Conservation (phyloP, 2,113 vertebrate species). For the Burhinus bistriatus region DNA sequence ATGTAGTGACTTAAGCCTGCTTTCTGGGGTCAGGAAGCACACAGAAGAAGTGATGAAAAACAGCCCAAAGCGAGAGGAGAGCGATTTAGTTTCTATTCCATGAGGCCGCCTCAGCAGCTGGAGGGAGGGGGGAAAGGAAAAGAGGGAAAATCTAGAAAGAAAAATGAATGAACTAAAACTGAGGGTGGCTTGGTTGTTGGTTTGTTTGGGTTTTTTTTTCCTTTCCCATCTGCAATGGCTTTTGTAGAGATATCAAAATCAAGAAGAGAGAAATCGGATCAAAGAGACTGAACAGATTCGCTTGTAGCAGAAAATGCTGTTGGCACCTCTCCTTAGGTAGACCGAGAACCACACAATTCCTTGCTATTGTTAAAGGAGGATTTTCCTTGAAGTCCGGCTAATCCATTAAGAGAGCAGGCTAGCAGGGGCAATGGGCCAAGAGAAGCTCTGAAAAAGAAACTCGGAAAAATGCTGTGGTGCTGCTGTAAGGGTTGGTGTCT, state of each 20-base stretch:
- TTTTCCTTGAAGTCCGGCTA: slow-evolving; percentile 54
- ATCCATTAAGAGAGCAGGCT: slow-evolving; percentile 41
- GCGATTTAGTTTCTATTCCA: slow-evolving; percentile 39
- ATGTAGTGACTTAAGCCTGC: slow-evolving; percentile 34
- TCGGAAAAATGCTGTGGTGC: not conserved
- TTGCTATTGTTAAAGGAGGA: not conserved
- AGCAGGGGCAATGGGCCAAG: slow-evolving; percentile 12
- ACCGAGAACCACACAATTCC: not conserved
- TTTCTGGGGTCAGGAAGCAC: slow-evolving; percentile 52
- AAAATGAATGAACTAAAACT: not conserved
- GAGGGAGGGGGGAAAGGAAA: not conserved
- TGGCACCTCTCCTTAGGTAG: slow-evolving; percentile 29
- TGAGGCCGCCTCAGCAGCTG: not conserved
- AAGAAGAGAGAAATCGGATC: slow-evolving; percentile 37
- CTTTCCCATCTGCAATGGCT: not conserved
- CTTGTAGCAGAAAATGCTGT: not conserved
- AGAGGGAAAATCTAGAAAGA: not conserved
- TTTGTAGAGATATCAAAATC: slow-evolving; percentile 39
- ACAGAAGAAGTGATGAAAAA: slow-evolving; percentile 50
- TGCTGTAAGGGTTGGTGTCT: not conserved
- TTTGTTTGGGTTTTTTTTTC: not conserved
- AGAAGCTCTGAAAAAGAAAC: not conserved
- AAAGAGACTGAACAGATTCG: not conserved
- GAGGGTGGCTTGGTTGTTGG: not conserved
- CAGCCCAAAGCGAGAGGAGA: slow-evolving; percentile 52